phyloP scores from a whole-genome alignment of 2,113 vertebrate species.

The Promerops cafer region DNA sequence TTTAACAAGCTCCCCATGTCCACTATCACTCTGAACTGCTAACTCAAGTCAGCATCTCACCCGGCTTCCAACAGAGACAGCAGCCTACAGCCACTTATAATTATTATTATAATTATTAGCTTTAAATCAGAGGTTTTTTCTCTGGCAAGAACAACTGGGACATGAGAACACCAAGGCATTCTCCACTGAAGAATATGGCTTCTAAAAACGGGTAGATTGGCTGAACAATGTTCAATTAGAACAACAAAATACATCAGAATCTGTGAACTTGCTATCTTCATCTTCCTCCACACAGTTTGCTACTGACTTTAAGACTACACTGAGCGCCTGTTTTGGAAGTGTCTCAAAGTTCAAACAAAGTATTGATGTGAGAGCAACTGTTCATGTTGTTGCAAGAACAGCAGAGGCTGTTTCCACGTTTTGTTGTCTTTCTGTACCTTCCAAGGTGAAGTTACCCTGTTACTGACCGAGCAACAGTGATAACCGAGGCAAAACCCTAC shows the following conservation, averaged over 20 bases:
- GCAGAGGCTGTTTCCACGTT: neutral
- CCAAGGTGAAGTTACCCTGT: neutral
- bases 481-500: neutral
- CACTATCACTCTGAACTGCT: neutral
- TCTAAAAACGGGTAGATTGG: neutral
- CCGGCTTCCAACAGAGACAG: neutral
- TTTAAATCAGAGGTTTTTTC: neutral
- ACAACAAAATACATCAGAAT: neutral
- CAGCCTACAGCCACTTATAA: neutral
- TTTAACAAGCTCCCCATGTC: neutral
- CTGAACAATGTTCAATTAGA: fast-evolving
- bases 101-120: neutral
- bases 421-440: neutral
- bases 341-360: neutral
- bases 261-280: neutral
- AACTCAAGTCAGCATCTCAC: neutral
- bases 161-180: neutral
- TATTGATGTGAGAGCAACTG: neutral
- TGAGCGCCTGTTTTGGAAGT: neutral
- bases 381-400: neutral
- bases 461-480: neutral
- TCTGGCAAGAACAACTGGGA: neutral
- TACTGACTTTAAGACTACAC: neutral
- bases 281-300: neutral
- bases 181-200: neutral